A percentile compares a stretch with the other conserved stretches of the same genome.
Conservation (phyloP, 2,113 vertebrate species). For the Pteruthius melanotis region DNA sequence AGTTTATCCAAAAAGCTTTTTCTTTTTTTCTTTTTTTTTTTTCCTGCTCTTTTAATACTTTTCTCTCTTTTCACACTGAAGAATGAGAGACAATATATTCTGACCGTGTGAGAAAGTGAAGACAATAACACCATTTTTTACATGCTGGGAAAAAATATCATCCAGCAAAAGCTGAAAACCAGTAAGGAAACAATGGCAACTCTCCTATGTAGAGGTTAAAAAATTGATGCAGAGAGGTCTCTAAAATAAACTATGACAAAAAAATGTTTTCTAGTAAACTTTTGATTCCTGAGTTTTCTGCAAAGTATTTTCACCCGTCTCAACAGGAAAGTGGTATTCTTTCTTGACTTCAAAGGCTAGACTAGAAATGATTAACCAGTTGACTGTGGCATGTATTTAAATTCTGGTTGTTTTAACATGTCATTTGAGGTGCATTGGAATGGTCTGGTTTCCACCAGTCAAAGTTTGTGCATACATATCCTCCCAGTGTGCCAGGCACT, state of each 20-base stretch:
- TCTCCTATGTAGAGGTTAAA: neutral
- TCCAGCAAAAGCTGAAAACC: neutral
- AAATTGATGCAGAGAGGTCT: neutral
- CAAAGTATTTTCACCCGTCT: neutral
- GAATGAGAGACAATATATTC: neutral
- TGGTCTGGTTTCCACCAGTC: neutral
- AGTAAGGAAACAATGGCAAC: neutral
- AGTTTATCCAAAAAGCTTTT: neutral
- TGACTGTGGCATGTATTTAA: neutral
- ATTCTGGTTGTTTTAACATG: rapidly evolving
- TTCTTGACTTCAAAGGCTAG: neutral
- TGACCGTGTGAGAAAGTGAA: neutral
- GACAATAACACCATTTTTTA: neutral
- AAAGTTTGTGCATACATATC: neutral
- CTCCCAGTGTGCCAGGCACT: neutral
- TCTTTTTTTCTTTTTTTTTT: neutral
- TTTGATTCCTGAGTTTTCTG: neutral
- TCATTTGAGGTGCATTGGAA: neutral
- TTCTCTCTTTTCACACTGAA: neutral
- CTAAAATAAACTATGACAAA: neutral
- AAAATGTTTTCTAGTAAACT: neutral
- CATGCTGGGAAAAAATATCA: neutral
- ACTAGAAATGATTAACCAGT: neutral
- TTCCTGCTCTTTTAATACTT: neutral
- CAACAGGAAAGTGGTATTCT: neutral